Evolutionary conservation across 1,140 invertebrate species (phyloP), one percentile per base, ranked within the genome.

Genomic region (Thaumetopoea pityocampa): DNA sequence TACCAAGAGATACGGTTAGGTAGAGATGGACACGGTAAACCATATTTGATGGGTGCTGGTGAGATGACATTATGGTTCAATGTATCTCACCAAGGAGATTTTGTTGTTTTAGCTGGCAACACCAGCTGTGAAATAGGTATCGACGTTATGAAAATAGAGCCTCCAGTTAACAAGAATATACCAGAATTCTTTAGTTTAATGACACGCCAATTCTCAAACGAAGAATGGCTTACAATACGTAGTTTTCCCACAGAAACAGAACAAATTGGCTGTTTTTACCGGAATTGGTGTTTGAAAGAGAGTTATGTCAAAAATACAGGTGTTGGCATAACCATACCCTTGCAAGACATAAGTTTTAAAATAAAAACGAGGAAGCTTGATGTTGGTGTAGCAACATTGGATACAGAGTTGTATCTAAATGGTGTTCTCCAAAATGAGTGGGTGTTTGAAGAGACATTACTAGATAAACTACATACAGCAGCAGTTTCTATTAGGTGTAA

Each of bases 251-350:
- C 86, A 22, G 85, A 90, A 32, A 51, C 59, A 6, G 87, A 90
- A 24, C 85, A 92, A 84, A 59, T 95, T 7, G 76, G 81, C 4
- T 91, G 89, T 52, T 98, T 98, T 74, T 97, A 92, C 72, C 88
- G 97, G 41, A 87, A 93, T 67, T 98, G 97, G 97, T 93, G 93
- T 51, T 84, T 98, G n/a, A 98, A 99, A 86, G 97, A 99, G 74
- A 94, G 94, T 74, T 96, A 96, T 72, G 92, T 96, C 0, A 99
- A 98, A 86, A 96, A 96, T 41, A 87, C 92, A 27, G 96, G 96
- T 10, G 84, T 92, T 8, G 97, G 97, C 12, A 91, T 99, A 23
- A 91, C 90, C 0, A 86, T 93, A 51, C 89, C 94, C 59, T 85
- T 98, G 10, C 76, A 88, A 50, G 86, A 90, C 47, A 88, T 98